Evolutionary conservation across 1,140 invertebrate genomes (phyloP).

Genomic region (Papilio polytes): DNA sequence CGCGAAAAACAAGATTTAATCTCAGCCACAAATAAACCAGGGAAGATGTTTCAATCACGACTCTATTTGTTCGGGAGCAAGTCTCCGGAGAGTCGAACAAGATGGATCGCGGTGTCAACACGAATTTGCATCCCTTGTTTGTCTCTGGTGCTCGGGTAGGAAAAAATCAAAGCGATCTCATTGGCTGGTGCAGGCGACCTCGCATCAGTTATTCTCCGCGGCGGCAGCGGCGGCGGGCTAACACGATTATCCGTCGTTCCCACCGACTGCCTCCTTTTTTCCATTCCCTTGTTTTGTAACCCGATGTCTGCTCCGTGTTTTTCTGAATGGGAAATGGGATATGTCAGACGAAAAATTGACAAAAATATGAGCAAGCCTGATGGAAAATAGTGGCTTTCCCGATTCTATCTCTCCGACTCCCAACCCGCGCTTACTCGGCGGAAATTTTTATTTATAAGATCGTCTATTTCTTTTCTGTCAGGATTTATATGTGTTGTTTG

Average conservation of each 20-base stretch:
- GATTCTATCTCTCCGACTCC: conserved; percentile 75
- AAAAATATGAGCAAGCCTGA: conserved; percentile 79
- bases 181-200: conserved; percentile 73
- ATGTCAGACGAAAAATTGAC: conserved; percentile 83
- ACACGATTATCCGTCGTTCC: conserved; percentile 82
- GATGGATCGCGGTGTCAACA: conserved; percentile 83
- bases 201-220: conserved; percentile 76
- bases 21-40: conserved; percentile 67
- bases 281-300: conserved; percentile 80
- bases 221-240: conserved; percentile 76
- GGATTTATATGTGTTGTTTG: conserved; percentile 55
- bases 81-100: conserved; percentile 79
- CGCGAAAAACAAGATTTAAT: conserved; percentile 58
- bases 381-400: conserved; percentile 80
- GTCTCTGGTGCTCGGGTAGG: conserved; percentile 71
- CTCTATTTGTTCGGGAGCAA: conserved; percentile 75
- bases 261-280: conserved; percentile 79
- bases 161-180: conserved; percentile 82
- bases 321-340: conserved; percentile 82
- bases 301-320: conserved; percentile 79
- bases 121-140: conserved; percentile 83
- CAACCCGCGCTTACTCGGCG: conserved; percentile 59
- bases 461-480: conserved; percentile 62
- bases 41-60: conserved; percentile 72
- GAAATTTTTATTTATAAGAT: conserved; percentile 78